Conservation (phyloP, 2,113 vertebrate genomes). For the Siniperca knerii region DNA sequence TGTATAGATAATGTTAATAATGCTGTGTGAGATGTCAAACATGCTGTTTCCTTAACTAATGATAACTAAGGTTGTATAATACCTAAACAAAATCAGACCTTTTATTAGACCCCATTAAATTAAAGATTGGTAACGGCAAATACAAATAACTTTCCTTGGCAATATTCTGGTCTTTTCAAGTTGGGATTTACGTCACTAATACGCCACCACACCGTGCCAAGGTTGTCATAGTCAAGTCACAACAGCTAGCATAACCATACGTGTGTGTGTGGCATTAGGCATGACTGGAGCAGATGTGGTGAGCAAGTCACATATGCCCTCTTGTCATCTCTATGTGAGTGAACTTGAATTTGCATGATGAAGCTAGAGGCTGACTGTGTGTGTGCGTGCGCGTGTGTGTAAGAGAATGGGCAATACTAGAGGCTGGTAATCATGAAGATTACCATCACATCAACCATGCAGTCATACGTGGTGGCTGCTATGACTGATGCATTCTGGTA, state of each 20-base stretch:
- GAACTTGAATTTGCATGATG: constrained; percentile 25
- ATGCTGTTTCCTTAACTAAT: not conserved
- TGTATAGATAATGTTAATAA: no score
- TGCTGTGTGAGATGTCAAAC: not conserved
- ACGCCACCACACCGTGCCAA: constrained; percentile 1
- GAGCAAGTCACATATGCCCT: constrained; percentile 32
- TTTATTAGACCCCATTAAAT: not conserved
- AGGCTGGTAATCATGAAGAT: constrained; percentile 43
- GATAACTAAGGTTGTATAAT: not conserved
- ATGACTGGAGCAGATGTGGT: constrained; percentile 21
- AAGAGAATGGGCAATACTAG: constrained; percentile 10
- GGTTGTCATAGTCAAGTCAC: not conserved
- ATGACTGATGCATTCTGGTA: constrained; percentile 31
- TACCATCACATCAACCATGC: constrained; percentile 45
- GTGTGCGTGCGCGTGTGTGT: not conserved
- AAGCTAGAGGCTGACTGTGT: constrained; percentile 13
- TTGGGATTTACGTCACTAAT: not conserved
- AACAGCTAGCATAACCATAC: not conserved
- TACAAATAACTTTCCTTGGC: not conserved
- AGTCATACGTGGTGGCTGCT: constrained; percentile 19
- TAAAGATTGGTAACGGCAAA: not conserved
- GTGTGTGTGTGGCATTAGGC: constrained; percentile 1
- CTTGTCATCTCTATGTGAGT: constrained; percentile 24
- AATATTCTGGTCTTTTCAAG: not conserved
- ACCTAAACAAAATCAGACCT: not conserved